Evolutionary conservation across 2,113 vertebrate species (phyloP), one percentile per base, ranked within the genome.

Genomic region (Nothocercus nigrocapillus): DNA sequence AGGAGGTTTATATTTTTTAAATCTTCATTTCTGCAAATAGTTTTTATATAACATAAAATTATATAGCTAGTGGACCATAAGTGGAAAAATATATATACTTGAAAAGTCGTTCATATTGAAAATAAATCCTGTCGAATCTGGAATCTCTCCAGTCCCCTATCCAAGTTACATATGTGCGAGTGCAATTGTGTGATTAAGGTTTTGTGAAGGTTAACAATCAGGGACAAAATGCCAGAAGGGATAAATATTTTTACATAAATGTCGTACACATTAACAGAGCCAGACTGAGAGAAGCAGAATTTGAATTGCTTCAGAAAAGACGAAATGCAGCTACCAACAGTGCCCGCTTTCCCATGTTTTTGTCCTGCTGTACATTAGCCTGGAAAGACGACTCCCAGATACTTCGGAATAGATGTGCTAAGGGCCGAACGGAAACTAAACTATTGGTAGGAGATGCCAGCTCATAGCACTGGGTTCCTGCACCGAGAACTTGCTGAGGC

Each of bases 341-440:
- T n/a, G 67, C 67, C 45, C 11, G 32, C 45, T 49, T 51, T 49
- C 22, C 45, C 45, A 0, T 69, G 14, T 75, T 93, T 93, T 62
- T 59, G 20, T 40, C 47, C 66, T 0, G 0, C 49, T 62, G 16
- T 59, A n/a, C 14, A 5, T 72, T 74, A 88, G 51, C 22, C 64
- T 78, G 44, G 63, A 81, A 94, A 74, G 73, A 68, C 18, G 83
- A 59, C 36, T 81, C 53, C 51, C 81, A 70, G 21, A 38, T 21
- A 63, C 49, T 49, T 49, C 28, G 56, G 58, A 95, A 90, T 16
- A 34, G 73, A 61, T 89, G 82, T 82, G 32, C 73, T 30, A 78
- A 83, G 61, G 69, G 63, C 66, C 79, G 74, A 95, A 79, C 84
- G 69, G 93, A 93, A 94, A 90, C 11, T 74, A 13, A 92, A 44